Evolutionary conservation across 1,140 invertebrate genomes (phyloP).

Genomic region (Meloidogyne hapla): DNA sequence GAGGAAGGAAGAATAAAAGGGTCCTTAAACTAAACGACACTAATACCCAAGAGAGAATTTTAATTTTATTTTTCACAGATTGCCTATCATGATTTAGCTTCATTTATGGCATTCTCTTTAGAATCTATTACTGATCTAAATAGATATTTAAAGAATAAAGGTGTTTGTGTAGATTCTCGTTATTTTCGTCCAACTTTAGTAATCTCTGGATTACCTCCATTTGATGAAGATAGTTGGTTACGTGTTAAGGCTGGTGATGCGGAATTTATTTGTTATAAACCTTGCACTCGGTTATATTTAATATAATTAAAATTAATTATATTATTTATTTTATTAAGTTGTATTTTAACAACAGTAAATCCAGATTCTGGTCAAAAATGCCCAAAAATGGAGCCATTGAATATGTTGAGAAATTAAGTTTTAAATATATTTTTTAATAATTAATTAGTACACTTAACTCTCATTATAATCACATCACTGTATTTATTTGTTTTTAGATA

Average conservation of each 20-base stretch:
- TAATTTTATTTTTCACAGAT: conserved; percentile 68
- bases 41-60: too few relatives aligned
- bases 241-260: conserved; percentile 50
- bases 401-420: conserved; percentile 34
- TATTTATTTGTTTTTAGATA: conserved; percentile 32
- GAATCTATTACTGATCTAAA: conserved; percentile 72
- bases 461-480: too few relatives aligned
- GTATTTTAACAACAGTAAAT: conserved; percentile 50
- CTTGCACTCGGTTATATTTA: conserved; percentile 41
- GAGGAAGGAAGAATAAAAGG: neutral
- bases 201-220: conserved; percentile 70
- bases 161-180: conserved; percentile 65
- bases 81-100: conserved; percentile 69
- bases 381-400: conserved; percentile 47
- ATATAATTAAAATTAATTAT: neutral
- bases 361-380: conserved; percentile 38
- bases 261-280: conserved; percentile 53
- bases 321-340: conserved; percentile 19
- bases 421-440: conserved; percentile 2
- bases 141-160: conserved; percentile 65
- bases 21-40: neutral
- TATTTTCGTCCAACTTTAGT: conserved; percentile 74
- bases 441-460: too few relatives aligned
- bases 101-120: conserved; percentile 71
- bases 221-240: conserved; percentile 68